Conservation (phyloP, 2,888 invertebrate species). For the Harpalus rufipes region DNA sequence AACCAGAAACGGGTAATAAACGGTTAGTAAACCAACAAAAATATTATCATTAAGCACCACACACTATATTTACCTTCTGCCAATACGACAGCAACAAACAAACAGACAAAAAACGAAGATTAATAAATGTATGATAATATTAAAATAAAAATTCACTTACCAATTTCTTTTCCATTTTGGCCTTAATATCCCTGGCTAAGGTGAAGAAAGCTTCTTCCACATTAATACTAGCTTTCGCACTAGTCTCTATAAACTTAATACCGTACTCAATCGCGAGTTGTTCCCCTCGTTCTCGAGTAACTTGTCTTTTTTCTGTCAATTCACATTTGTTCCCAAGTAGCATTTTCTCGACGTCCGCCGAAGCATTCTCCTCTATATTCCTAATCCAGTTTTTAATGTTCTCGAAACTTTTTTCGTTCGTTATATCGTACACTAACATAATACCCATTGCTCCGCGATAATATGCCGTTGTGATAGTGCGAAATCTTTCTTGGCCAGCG, state of each 20-base stretch:
- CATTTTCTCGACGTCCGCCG: conserved; percentile 99
- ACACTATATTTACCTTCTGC: conserved; percentile 75
- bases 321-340: conserved; percentile 99
- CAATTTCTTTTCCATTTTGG: conserved; percentile 99
- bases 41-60: conserved; percentile 55
- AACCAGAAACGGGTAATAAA: neutral
- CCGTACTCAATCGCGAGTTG: conserved; percentile 98
- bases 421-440: conserved; percentile 99
- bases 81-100: conserved; percentile 73
- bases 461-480: conserved; percentile 99
- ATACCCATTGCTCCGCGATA: conserved; percentile 99
- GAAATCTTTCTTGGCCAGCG: conserved; percentile 98
- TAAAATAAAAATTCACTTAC: conserved; percentile 79
- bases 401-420: conserved; percentile 99
- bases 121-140: conserved; percentile 10
- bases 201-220: conserved; percentile 99
- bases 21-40: neutral
- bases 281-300: conserved; percentile 97
- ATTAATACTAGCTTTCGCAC: conserved; percentile 98
- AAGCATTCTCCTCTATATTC: conserved; percentile 99
- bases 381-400: conserved; percentile 99
- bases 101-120: conserved; percentile 71
- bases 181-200: conserved; percentile 97
- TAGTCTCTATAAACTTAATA: conserved; percentile 99
- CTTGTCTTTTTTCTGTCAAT: conserved; percentile 96